Base-by-base conservation (phyloP, 1,140 invertebrate species). In the Theocolax elegans region DNA sequence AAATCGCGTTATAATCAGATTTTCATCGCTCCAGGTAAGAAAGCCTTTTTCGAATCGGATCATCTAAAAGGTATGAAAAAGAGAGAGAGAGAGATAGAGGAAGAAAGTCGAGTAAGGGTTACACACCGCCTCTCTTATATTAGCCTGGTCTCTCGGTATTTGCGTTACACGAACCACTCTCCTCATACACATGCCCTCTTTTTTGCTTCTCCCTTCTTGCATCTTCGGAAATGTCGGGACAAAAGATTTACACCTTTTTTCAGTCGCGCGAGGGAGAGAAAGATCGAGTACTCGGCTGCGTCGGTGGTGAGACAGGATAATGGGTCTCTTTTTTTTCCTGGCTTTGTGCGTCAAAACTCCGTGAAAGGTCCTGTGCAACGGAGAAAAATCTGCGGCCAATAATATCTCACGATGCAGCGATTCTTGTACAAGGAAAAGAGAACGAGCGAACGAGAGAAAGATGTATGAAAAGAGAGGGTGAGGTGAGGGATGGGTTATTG, bases 171-270 rank as follows among this genome's bases (percentile, higher is more conserved):
- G 31, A 35, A 35, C 31, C 31, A 35, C 51, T n/a, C n/a, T 19
- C 15, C 51, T 17, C 49, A 19, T 53, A n/a, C n/a, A 17, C 21
- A 10, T 49, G 19, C 23, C 19, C 46, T 19, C 46, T 2, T 29
- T 51, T 44, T 44, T 44, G 13, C 40, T 44, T 44, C 40, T 44
- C 13, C 40, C 31, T 35, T 6, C 31, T 35, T 10, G 4, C 31
- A 35, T 35, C 31, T 35, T 35, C 31, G 4, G 4, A 35, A 35
- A 35, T 35, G 10, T 6, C 4, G 31, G 31, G 31, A 35, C 76
- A 81, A 81, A 79, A 72, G 75, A 72, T 67, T 79, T 79, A 78
- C 77, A 79, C 77, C 77, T 78, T 79, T 79, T 72, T 74, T 75
- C 72, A 72, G 59, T 44, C 65, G 40, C 51, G 10, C 49, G 21